These are phyloP conservation scores for Acanthococcus lagerstroemiae DNA, from an alignment of 2,888 invertebrate genomes.

Conservation along the genomic window DNA sequence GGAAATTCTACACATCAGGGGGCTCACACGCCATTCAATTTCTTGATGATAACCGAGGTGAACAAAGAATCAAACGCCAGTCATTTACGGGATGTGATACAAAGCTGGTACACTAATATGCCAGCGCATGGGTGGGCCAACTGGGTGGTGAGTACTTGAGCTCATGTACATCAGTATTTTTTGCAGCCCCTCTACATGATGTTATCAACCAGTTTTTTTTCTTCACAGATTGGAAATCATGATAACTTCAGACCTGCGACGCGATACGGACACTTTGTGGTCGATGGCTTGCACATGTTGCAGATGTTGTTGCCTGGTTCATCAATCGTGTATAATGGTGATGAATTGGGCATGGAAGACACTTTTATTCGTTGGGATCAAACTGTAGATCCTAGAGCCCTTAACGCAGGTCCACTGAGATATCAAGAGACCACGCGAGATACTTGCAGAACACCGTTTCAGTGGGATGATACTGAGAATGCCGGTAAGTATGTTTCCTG, in stretches of 20 bases:
- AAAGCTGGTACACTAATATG: slow-evolving; percentile 51
- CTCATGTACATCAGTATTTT: too few species aligned
- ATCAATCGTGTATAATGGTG: slow-evolving; percentile 76
- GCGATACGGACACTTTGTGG: slow-evolving; percentile 55
- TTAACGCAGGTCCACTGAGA: slow-evolving; percentile 48
- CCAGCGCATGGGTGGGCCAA: slow-evolving; percentile 51
- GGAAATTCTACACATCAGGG: slow-evolving; percentile 47
- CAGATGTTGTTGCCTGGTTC: slow-evolving; percentile 72
- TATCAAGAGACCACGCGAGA: slow-evolving; percentile 55
- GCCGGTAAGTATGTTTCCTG: slow-evolving; percentile 48
- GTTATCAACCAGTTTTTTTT: too few species aligned
- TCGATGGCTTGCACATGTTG: slow-evolving; percentile 75
- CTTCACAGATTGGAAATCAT: slow-evolving; percentile 62
- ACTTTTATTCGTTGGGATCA: slow-evolving; percentile 46
- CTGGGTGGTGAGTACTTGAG: slow-evolving; percentile 51
- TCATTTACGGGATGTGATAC: slow-evolving; percentile 46
- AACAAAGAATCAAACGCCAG: slow-evolving; percentile 44
- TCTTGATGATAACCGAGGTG: slow-evolving; percentile 49
- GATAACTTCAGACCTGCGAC: slow-evolving; percentile 60
- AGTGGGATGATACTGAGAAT: slow-evolving; percentile 56
- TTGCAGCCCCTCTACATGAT: too few species aligned
- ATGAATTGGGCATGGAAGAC: slow-evolving; percentile 65
- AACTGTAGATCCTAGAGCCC: slow-evolving; percentile 51
- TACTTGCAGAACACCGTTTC: slow-evolving; percentile 68
- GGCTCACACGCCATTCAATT: slow-evolving; percentile 57